Base-by-base conservation (phyloP, 2,888 invertebrate genomes). In the Nycteola revayana region DNA sequence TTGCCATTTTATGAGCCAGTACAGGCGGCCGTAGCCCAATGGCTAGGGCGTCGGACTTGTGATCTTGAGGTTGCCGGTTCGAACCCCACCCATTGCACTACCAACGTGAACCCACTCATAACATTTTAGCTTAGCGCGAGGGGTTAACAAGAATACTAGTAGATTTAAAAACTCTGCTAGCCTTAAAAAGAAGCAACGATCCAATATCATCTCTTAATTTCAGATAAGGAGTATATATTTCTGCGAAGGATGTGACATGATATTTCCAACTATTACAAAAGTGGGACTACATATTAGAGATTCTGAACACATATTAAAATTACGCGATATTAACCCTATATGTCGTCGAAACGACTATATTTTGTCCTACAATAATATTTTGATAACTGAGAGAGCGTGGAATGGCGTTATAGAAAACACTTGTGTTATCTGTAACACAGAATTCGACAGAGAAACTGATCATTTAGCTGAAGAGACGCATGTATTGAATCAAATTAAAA, bases 171-270 rank as follows among this genome's bases (percentile, higher is more conserved):
- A n/a, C n/a, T n/a, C n/a, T n/a, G n/a, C n/a, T n/a, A n/a, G n/a
- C n/a, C n/a, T n/a, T n/a, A n/a, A n/a, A n/a, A n/a, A n/a, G n/a
- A n/a, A n/a, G n/a, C n/a, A n/a, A n/a, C n/a, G 14, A 14, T 14
- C 2, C 2, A 14, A 14, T 14, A 5, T 14, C 5, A 14, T 14
- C 5, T 10, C 33, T 23, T 0, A 0, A 9, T 39, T 36, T 8
- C 38, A 53, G 53, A 10, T 28, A 2, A 24, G 36, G 7, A 29
- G 36, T 1, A 1, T 53, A 10, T 54, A 56, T 20, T 56, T 42
- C 10, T 54, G 54, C 10, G 54, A 54, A n/a, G 8, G 23, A 9
- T 54, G 54, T 22, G 40, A 32, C 10, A 7, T 28, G 0, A 45
- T 32, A 0, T 36, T 56, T 1, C 28, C 39, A 0, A 48, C 48